Evolutionary conservation across 2,113 vertebrate species (phyloP), one percentile per base, ranked within the genome.

Genomic region (Edolisoma coerulescens): DNA sequence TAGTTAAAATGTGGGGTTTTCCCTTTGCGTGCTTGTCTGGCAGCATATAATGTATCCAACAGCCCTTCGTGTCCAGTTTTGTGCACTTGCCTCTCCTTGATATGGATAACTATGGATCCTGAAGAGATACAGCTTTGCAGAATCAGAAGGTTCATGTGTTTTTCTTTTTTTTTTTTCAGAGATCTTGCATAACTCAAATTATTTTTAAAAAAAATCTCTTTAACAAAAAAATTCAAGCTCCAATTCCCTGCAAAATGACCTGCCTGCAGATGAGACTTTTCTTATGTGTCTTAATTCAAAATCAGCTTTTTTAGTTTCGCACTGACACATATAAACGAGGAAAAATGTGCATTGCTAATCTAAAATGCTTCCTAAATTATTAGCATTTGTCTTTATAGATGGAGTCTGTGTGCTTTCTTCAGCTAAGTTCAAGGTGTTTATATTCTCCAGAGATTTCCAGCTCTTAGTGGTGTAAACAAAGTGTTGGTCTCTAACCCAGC

Each of bases 1-100:
- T 3, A 47, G 39, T 78, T 20, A 78, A 91, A 78, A 64, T 2
- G 0, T 63, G 69, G 4, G 5, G 0, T 35, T 82, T 61, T 26
- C 35, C 6, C 6, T 70, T 63, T 68, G 8, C 42, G 24, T 78
- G 32, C 37, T 65, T 87, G 22, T 76, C 33, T 79, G 75, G 16
- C 35, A 60, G 32, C 13, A 6, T 37, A 21, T 1, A 50, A 24
- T 22, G 19, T 60, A 14, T 89, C 50, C 2, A 12, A 11, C 7
- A 54, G 13, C 32, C 44, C 41, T 76, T 82, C 0, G 0, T 26
- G 35, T 71, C 42, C 1, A 0, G 35, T 54, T 65, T 39, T 0
- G 2, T 63, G 59, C 22, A n/a, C 15, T 69, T 77, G 6, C 11
- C 11, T 73, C n/a, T 87, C 33, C 14, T 86, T 60, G 41, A 3